phyloP scores from a whole-genome alignment of 1,140 invertebrate species.

The Amyelois transitella region DNA sequence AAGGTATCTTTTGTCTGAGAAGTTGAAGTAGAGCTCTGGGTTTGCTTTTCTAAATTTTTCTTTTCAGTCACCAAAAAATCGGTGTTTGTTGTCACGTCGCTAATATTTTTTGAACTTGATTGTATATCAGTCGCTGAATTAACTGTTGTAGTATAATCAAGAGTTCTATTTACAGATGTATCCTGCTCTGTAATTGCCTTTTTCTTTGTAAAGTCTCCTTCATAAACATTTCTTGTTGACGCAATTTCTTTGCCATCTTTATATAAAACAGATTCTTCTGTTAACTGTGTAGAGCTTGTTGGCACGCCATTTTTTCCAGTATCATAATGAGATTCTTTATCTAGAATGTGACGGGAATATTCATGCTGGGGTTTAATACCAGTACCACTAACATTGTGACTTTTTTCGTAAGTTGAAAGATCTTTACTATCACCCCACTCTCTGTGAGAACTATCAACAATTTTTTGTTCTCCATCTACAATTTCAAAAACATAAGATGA shows the following conservation, averaged over 20 bases:
- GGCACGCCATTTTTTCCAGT: constrained; percentile 71
- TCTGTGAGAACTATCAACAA: constrained; percentile 74
- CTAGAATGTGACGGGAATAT: constrained; percentile 70
- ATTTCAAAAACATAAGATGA: constrained; percentile 75
- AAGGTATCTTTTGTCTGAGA: constrained; percentile 58
- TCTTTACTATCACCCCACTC: constrained; percentile 74
- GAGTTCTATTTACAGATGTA: constrained; percentile 28
- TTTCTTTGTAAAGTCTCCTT: constrained; percentile 59
- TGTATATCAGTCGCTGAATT: constrained; percentile 32
- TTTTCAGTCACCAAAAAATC: constrained; percentile 54
- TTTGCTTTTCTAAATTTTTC: constrained; percentile 37
- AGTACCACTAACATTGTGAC: constrained; percentile 64
- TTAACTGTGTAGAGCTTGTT: constrained; percentile 49
- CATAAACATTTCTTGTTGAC: constrained; percentile 54
- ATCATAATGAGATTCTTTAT: constrained; percentile 74
- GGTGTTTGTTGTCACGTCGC: constrained; percentile 35
- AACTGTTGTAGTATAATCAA: constrained; percentile 28
- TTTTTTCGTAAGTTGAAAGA: constrained; percentile 71
- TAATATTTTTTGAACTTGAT: constrained; percentile 33
- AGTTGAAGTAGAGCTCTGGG: constrained; percentile 25
- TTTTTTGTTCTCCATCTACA: constrained; percentile 75
- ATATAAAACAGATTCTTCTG: constrained; percentile 60
- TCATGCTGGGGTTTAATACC: constrained; percentile 73
- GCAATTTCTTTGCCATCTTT: constrained; percentile 65
- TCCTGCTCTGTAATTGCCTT: constrained; percentile 55